Percentiles rank a stretch among this genome's conserved stretches.
These are phyloP conservation scores for Calidris pugnax DNA, from an alignment of 2,113 vertebrate genomes.

Conservation along the genomic window DNA sequence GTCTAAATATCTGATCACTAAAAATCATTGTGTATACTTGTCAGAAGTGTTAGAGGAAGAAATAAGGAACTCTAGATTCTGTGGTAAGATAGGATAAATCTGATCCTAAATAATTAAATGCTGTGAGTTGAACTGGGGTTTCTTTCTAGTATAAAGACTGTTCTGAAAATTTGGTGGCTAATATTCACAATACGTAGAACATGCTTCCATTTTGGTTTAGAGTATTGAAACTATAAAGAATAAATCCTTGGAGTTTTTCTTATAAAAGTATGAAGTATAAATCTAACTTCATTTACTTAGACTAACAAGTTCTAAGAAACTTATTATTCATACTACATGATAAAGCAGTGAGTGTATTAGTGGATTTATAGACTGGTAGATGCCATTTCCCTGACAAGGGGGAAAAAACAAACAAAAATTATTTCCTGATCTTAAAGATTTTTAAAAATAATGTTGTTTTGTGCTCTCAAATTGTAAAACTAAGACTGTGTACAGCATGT, in stretches of 20 bases:
- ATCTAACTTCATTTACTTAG: background rate
- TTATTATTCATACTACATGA: background rate
- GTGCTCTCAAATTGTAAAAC: background rate
- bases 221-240: background rate
- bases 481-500: no score
- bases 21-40: background rate
- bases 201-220: background rate
- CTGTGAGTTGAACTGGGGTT: background rate
- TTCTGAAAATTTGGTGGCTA: background rate
- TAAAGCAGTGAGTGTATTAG: background rate
- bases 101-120: background rate
- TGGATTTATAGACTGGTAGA: background rate
- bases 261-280: background rate
- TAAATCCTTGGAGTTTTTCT: background rate
- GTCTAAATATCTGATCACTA: background rate
- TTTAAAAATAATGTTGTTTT: background rate
- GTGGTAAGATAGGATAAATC: background rate
- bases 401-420: background rate
- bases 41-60: background rate
- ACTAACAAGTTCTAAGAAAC: background rate
- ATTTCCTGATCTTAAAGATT: background rate
- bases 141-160: background rate
- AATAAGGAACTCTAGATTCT: background rate
- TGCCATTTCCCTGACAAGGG: background rate
- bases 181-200: background rate